phyloP scores from a whole-genome alignment of 2,888 invertebrate species.

The Gasteruption jaculator region DNA sequence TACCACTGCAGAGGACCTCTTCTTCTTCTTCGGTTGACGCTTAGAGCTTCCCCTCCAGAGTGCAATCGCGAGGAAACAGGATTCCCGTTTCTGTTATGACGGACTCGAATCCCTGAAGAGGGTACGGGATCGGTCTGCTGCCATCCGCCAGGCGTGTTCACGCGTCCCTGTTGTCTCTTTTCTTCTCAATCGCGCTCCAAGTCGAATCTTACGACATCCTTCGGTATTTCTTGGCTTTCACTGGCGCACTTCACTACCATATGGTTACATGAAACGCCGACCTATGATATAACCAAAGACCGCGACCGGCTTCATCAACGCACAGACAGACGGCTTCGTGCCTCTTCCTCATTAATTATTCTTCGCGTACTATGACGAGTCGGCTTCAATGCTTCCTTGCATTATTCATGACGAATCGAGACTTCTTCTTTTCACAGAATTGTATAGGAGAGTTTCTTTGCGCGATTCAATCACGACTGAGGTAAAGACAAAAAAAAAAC shows the following conservation, averaged over 20 bases:
- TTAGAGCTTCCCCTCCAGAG: too few relatives aligned
- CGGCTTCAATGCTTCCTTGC: conserved; percentile 6
- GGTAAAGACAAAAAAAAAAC: too few relatives aligned
- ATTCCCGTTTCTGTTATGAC: too few relatives aligned
- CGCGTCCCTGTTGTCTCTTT: conserved; percentile 17
- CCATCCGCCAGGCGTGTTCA: conserved; percentile 12
- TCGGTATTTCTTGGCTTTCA: conserved; percentile 39
- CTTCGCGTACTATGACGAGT: conserved; percentile 12
- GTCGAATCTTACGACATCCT: conserved; percentile 34
- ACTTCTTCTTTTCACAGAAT: too few relatives aligned
- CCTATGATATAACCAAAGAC: conserved; percentile 37
- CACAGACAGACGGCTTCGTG: conserved; percentile 7
- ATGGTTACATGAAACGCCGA: conserved; percentile 33
- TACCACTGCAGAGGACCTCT: conserved; percentile 6
- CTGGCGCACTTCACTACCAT: conserved; percentile 32
- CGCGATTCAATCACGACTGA: too few relatives aligned
- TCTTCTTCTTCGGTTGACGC: too few relatives aligned
- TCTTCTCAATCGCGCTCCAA: too few relatives aligned
- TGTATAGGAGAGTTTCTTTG: too few relatives aligned
- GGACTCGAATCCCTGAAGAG: too few relatives aligned
- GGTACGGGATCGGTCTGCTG: conserved; percentile 14
- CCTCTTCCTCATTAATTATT: conserved; percentile 23
- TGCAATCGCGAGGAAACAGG: too few relatives aligned
- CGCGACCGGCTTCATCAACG: conserved; percentile 9
- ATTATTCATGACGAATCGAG: conserved; percentile 16